Percentiles rank a stretch among this genome's conserved stretches.
These are phyloP conservation scores for Prinia subflava DNA, from an alignment of 2,113 vertebrate species.

Conservation along the genomic window DNA sequence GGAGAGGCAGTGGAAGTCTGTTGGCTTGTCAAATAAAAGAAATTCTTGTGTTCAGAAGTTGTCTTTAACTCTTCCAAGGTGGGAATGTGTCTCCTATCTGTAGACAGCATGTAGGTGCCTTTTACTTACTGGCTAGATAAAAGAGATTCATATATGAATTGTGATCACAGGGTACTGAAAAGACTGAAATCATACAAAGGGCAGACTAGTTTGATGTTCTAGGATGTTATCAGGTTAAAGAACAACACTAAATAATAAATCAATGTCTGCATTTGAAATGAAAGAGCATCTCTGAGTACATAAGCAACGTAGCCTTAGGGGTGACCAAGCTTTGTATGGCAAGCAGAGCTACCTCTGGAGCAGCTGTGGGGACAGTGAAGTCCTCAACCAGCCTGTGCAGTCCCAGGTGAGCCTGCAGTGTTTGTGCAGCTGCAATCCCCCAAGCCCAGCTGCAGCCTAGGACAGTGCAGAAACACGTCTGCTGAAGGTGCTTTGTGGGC, in stretches of 20 bases:
- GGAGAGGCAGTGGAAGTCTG: background rate
- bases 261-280: background rate
- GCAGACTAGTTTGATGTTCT: background rate
- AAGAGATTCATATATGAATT: background rate
- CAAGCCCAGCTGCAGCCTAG: rapidly evolving
- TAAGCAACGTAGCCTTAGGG: background rate
- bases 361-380: background rate
- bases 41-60: background rate
- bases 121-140: background rate
- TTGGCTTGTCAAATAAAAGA: background rate
- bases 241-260: slow-evolving; percentile 6
- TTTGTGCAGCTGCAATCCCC: background rate
- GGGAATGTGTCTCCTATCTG: background rate
- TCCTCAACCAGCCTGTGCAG: background rate
- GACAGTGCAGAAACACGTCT: background rate
- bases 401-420: background rate
- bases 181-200: background rate
- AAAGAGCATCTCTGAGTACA: background rate
- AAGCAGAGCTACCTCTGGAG: background rate
- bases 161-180: background rate
- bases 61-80: background rate
- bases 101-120: background rate
- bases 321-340: rapidly evolving
- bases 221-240: background rate
- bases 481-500: background rate